Conservation (phyloP, 37 sponge, comb jelly and placozoan genomes). For the Axinella damicornis region DNA sequence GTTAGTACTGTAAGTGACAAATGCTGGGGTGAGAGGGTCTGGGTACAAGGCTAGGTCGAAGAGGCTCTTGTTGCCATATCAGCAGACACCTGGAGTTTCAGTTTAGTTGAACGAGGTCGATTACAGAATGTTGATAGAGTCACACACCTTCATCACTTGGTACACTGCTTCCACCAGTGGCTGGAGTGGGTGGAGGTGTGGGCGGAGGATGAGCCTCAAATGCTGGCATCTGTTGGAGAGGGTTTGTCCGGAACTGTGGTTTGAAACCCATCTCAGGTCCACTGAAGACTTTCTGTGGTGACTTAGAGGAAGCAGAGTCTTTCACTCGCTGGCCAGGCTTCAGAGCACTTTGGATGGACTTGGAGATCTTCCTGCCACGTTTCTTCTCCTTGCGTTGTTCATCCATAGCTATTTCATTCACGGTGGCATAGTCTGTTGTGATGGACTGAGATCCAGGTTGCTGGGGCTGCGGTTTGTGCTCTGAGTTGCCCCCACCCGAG, state of each 20-base stretch:
- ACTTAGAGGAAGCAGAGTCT: background rate
- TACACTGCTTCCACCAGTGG: conserved; percentile 37
- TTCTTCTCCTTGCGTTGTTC: conserved; percentile 28
- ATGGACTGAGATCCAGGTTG: background rate
- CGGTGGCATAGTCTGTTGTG: conserved; percentile 30
- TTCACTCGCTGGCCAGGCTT: background rate
- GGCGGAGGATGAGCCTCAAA: background rate
- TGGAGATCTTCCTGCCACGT: conserved; percentile 16
- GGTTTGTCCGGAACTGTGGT: conserved; percentile 61
- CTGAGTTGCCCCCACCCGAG: background rate
- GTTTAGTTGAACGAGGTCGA: too few species aligned
- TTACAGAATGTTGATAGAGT: too few species aligned
- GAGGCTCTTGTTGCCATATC: too few species aligned
- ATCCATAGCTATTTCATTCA: conserved; percentile 18
- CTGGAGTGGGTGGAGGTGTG: conserved; percentile 62
- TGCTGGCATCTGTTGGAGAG: conserved; percentile 36
- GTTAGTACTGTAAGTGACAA: too few species aligned
- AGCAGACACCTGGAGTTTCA: too few species aligned
- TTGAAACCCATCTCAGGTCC: conserved; percentile 66
- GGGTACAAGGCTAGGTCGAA: too few species aligned
- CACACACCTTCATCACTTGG: conserved; percentile 42
- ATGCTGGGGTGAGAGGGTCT: too few species aligned
- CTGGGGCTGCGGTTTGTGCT: too few species aligned
- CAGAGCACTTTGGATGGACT: conserved; percentile 60
- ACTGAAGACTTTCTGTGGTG: background rate